Evolutionary conservation across 2,797 vertebrate genomes (phyloP), one percentile per base, ranked within the genome.

Genomic region (Melanotaenia maccullochi): DNA sequence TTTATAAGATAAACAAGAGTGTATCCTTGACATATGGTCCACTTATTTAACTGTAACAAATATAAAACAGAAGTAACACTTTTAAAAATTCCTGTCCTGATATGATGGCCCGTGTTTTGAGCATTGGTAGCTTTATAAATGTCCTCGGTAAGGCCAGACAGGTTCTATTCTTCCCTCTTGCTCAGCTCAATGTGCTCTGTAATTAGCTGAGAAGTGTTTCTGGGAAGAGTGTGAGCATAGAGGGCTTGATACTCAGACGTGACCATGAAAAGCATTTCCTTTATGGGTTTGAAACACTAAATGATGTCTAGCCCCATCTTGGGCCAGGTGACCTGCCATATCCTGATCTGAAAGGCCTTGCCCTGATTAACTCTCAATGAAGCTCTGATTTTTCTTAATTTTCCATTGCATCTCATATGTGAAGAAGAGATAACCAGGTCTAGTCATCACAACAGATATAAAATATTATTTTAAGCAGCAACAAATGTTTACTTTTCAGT

Each of bases 251-350:
- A 71, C 81, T 42, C 66, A 74, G 85, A 85, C 76, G 70, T 90
- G 77, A 84, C 82, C 75, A 71, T 85, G 82, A 91, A 86, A 88
- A 86, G 65, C 57, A 82, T 87, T 87, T 84, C 71, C 68, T 78
- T 51, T 65, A 77, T 80, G 54, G 47, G 49, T 72, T 88, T 51
- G 59, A 75, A 79, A 83, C 78, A 81, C 74, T 75, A 83, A 90
- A 87, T 79, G 79, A 89, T 81, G 71, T 83, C 59, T 67, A 77
- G 47, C 28, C 74, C 51, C 68, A 28, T 59, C 11, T 7, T 52
- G 59, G 68, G 38, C 68, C 65, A 65, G 68, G 73, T 78, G 78
- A 92, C 70, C 79, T 69, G 65, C 71, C 58, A 70, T 32, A 56
- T 79, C 66, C 78, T 65, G 22, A 60, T 78, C 42, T 42, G 20